These are phyloP conservation scores for Sebastes aleutianus DNA, from an alignment of 2,797 vertebrate species.

Conservation along the genomic window DNA sequence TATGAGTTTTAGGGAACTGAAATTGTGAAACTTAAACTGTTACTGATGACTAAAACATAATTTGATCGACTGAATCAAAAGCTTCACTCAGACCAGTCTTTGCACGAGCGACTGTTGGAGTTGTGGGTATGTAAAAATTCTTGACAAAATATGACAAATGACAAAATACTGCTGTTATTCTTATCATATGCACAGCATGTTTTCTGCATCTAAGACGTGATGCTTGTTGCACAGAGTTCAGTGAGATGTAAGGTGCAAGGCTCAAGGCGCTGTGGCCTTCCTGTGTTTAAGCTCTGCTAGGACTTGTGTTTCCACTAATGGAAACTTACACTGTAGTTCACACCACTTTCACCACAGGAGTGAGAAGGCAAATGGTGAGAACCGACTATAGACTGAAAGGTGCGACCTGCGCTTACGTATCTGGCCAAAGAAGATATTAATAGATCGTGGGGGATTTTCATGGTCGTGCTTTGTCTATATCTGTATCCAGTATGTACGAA, in stretches of 20 bases:
- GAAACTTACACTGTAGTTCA: slow-evolving; percentile 42
- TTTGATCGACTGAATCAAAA: neutral
- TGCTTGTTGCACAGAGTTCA: neutral
- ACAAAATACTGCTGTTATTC: too few species aligned
- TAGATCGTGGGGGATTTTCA: slow-evolving; percentile 3
- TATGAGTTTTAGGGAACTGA: slow-evolving; percentile 1
- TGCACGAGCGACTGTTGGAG: neutral
- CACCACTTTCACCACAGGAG: slow-evolving; percentile 40
- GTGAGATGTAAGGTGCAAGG: neutral
- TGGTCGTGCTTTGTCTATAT: neutral
- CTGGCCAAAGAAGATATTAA: slow-evolving; percentile 3
- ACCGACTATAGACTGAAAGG: neutral
- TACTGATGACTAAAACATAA: neutral
- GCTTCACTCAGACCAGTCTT: neutral
- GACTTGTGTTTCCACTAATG: slow-evolving; percentile 56
- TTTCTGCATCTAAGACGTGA: neutral
- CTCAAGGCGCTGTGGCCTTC: slow-evolving; percentile 20
- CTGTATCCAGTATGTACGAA: neutral
- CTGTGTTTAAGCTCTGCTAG: slow-evolving; percentile 21
- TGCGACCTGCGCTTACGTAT: neutral
- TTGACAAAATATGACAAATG: too few species aligned
- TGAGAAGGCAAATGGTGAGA: neutral
- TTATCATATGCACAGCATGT: neutral
- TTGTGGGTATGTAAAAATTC: neutral
- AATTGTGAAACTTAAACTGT: neutral